These are phyloP conservation scores for Spatulosminthurus flaviceps DNA, from an alignment of 2,888 invertebrate genomes.

Conservation along the genomic window DNA sequence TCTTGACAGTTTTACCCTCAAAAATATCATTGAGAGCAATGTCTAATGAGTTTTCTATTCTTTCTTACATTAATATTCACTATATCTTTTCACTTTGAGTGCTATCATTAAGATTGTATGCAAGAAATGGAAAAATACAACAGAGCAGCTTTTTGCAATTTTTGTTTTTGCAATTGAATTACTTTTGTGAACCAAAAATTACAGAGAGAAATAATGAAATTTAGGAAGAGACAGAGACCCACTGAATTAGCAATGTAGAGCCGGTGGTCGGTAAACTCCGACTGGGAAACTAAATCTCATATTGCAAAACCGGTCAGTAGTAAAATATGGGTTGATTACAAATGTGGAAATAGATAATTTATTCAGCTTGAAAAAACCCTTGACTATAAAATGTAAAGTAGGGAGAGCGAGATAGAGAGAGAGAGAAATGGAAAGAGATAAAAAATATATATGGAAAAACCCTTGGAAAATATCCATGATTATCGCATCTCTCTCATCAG, in stretches of 20 bases:
- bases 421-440: background rate
- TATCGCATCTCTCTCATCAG: conserved; percentile 4
- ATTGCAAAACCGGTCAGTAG: conserved; percentile 24
- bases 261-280: background rate
- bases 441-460: background rate
- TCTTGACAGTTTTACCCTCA: no score
- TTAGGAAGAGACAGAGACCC: background rate
- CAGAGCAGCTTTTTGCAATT: no score
- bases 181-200: no score
- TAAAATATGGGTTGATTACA: conserved; percentile 16
- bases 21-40: no score
- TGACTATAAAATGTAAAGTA: background rate
- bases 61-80: no score
- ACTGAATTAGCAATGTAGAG: background rate
- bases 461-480: background rate
- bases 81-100: no score
- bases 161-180: no score
- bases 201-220: no score
- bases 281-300: conserved; percentile 9
- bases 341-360: conserved; percentile 15
- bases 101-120: no score
- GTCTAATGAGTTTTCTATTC: no score
- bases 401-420: background rate
- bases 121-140: no score
- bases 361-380: conserved; percentile 3